Evolutionary conservation across 2,797 vertebrate genomes (phyloP).

Genomic region (Myiothlypis chrysogaster): DNA sequence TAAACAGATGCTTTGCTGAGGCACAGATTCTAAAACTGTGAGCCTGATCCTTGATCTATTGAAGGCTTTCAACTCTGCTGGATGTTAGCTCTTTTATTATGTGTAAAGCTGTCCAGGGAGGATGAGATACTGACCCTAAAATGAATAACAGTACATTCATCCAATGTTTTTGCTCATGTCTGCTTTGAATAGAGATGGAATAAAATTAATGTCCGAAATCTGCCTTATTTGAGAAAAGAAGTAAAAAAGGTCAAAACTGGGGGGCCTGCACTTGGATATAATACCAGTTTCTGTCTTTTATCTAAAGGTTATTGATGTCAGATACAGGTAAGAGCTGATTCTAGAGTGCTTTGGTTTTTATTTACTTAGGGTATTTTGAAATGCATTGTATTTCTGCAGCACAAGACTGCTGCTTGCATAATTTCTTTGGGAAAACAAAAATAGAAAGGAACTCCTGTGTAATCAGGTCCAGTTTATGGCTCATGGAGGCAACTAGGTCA

Average conservation of each 20-base stretch:
- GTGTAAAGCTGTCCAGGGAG: constrained; percentile 32
- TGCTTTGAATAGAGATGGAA: constrained; percentile 41
- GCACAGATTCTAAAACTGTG: constrained; percentile 23
- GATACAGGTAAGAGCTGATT: not conserved
- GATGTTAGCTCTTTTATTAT: constrained; percentile 40
- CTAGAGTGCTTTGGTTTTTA: not conserved
- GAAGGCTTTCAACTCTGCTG: constrained; percentile 54
- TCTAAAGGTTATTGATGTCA: not conserved
- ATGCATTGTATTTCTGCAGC: not conserved
- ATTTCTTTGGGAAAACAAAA: not conserved
- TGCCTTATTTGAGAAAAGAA: not conserved
- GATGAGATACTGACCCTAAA: constrained; percentile 51
- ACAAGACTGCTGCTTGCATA: not conserved
- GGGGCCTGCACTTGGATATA: not conserved
- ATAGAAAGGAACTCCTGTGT: not conserved
- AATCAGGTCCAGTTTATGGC: not conserved
- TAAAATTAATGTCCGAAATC: constrained; percentile 32
- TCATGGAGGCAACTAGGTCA: not conserved
- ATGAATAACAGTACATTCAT: constrained; percentile 37
- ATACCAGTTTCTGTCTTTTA: not conserved
- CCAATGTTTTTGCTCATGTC: constrained; percentile 19
- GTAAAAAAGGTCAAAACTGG: not conserved
- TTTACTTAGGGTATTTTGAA: not conserved
- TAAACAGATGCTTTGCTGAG: constrained; percentile 47
- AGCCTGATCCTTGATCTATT: constrained; percentile 45